Conservation (phyloP, 1,140 invertebrate genomes). For the Drosophila guanche region DNA sequence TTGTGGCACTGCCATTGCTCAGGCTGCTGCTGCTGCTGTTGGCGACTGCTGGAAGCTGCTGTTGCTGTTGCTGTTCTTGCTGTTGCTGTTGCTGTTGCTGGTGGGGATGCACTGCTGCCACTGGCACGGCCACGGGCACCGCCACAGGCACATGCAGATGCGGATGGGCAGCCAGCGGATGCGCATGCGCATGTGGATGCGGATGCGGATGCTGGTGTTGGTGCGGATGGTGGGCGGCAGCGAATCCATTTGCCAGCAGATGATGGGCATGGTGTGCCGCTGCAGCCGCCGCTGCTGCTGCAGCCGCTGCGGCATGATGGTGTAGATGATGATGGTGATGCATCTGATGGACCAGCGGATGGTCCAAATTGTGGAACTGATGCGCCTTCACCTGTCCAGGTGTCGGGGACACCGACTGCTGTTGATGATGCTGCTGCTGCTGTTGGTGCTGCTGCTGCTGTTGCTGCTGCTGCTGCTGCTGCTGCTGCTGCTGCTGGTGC, state of each 20-base stretch:
- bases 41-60: conserved; percentile 5
- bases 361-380: conserved; percentile 60
- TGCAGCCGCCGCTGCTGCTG: conserved; percentile 56
- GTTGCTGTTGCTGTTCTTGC: conserved; percentile 9
- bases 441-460: conserved; percentile 62
- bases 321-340: conserved; percentile 58
- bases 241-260: conserved; percentile 59
- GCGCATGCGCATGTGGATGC: conserved; percentile 22
- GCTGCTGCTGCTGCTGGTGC: conserved; percentile 69
- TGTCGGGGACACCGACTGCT: conserved; percentile 45
- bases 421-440: conserved; percentile 52
- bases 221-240: conserved; percentile 43
- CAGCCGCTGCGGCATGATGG: conserved; percentile 58
- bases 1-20: conserved; percentile 21
- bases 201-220: conserved; percentile 66
- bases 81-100: conserved; percentile 32
- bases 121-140: no score
- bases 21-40: conserved; percentile 17
- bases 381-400: conserved; percentile 36
- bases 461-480: conserved; percentile 61
- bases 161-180: conserved; percentile 71
- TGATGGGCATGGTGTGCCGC: conserved; percentile 61
- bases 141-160: conserved; percentile 63
- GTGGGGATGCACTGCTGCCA: conserved; percentile 48
- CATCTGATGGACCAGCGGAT: conserved; percentile 59